A percentile compares a stretch with the other conserved stretches of the same genome.
These are phyloP conservation scores for Tribolium castaneum DNA, from an alignment of 1,140 invertebrate species.

Conservation along the genomic window DNA sequence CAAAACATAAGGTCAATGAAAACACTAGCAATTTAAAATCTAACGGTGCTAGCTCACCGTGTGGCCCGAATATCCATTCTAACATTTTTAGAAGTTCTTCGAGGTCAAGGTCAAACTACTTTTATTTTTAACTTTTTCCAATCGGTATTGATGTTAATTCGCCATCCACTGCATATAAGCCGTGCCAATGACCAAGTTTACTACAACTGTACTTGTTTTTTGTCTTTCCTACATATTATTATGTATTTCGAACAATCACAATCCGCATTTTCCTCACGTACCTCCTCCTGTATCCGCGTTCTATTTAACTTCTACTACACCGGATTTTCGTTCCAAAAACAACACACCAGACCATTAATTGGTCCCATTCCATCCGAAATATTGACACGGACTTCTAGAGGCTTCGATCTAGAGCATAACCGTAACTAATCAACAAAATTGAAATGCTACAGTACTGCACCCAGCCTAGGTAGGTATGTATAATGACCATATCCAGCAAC, in stretches of 20 bases:
- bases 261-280: constrained; percentile 36
- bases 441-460: not conserved
- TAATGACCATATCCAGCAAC: constrained; percentile 7
- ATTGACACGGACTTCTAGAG: not conserved
- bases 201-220: constrained; percentile 49
- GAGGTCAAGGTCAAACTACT: constrained; percentile 58
- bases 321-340: constrained; percentile 32
- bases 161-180: constrained; percentile 43
- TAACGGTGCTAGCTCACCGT: constrained; percentile 51
- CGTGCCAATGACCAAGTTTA: constrained; percentile 50
- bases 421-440: constrained; percentile 10
- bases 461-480: not conserved
- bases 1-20: constrained; percentile 55
- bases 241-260: constrained; percentile 43
- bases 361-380: not conserved
- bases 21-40: constrained; percentile 56
- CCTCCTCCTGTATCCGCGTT: constrained; percentile 37
- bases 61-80: constrained; percentile 53
- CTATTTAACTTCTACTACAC: constrained; percentile 27
- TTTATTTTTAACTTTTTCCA: constrained; percentile 59
- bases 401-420: not conserved
- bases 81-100: constrained; percentile 56
- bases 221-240: constrained; percentile 44
- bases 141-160: constrained; percentile 46
- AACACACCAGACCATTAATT: not conserved